phyloP scores from a whole-genome alignment of 2,888 invertebrate genomes.

The Acanthoscelides obtectus region DNA sequence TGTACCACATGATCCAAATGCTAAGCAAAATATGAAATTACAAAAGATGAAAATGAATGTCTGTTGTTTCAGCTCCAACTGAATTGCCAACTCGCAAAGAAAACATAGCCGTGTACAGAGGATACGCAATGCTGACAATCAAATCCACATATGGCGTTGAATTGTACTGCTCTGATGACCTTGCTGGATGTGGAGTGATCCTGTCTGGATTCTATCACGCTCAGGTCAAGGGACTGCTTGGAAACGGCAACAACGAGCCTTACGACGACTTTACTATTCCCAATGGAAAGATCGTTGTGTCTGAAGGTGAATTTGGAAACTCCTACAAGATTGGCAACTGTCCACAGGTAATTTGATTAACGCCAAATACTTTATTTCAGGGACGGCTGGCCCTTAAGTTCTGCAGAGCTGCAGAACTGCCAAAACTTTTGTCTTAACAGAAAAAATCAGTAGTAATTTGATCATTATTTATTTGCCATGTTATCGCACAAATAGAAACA shows the following conservation, averaged over 20 bases:
- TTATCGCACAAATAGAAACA: too few relatives aligned
- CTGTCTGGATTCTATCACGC: constrained; percentile 85
- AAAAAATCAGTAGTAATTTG: too few relatives aligned
- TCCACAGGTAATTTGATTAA: constrained; percentile 42
- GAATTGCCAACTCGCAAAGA: constrained; percentile 70
- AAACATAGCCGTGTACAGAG: constrained; percentile 59
- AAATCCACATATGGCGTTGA: constrained; percentile 61
- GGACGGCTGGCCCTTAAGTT: too few relatives aligned
- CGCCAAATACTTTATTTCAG: too few relatives aligned
- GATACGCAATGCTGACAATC: constrained; percentile 54
- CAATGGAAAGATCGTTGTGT: constrained; percentile 60
- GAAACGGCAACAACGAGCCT: constrained; percentile 85
- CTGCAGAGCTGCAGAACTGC: too few relatives aligned
- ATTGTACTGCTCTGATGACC: constrained; percentile 57
- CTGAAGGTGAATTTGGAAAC: constrained; percentile 65
- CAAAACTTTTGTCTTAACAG: too few relatives aligned
- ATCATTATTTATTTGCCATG: too few relatives aligned
- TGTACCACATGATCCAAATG: too few relatives aligned
- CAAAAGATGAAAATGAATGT: too few relatives aligned
- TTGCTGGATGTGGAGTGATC: constrained; percentile 64
- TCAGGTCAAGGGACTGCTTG: constrained; percentile 79
- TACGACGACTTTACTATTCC: constrained; percentile 77
- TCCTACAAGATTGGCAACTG: constrained; percentile 68
- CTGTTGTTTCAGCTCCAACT: constrained; percentile 49
- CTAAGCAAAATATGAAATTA: too few relatives aligned